These are phyloP conservation scores for Silurus meridionalis DNA, from an alignment of 2,113 vertebrate species.

Conservation along the genomic window DNA sequence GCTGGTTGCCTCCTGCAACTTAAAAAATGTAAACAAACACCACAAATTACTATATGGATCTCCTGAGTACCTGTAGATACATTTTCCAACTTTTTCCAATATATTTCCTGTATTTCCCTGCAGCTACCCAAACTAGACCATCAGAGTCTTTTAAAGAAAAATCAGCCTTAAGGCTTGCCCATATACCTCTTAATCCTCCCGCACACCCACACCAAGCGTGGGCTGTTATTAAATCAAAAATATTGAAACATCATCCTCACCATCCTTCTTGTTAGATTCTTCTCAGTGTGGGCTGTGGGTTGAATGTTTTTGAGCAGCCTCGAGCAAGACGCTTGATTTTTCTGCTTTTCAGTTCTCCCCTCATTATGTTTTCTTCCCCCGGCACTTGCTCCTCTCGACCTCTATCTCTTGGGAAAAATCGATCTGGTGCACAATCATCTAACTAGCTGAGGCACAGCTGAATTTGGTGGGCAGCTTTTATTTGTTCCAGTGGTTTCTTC, in stretches of 20 bases:
- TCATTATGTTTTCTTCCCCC: slow-evolving; percentile 13
- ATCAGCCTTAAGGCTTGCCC: slow-evolving; percentile 14
- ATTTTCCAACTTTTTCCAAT: neutral
- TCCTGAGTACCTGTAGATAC: neutral
- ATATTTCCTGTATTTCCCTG: neutral
- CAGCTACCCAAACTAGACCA: neutral
- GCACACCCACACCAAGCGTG: slow-evolving; percentile 9
- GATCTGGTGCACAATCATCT: slow-evolving; percentile 46
- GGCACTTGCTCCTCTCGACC: slow-evolving; percentile 45
- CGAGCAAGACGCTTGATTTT: neutral
- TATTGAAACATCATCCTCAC: slow-evolving; percentile 48
- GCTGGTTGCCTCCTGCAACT: neutral
- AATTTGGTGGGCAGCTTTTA: slow-evolving; percentile 48
- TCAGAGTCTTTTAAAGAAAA: neutral
- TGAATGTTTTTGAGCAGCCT: neutral
- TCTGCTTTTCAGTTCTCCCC: neutral
- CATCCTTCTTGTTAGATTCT: neutral
- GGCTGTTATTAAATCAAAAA: slow-evolving; percentile 45
- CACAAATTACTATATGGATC: neutral
- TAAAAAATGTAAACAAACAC: neutral
- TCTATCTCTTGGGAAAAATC: slow-evolving; percentile 50
- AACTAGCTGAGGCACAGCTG: slow-evolving; percentile 54
- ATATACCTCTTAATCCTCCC: slow-evolving; percentile 26
- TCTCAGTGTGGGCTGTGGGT: slow-evolving; percentile 19
- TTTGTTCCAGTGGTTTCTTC: slow-evolving; percentile 43